phyloP scores from a whole-genome alignment of 2,797 vertebrate species.

The Sebastolobus alascanus region DNA sequence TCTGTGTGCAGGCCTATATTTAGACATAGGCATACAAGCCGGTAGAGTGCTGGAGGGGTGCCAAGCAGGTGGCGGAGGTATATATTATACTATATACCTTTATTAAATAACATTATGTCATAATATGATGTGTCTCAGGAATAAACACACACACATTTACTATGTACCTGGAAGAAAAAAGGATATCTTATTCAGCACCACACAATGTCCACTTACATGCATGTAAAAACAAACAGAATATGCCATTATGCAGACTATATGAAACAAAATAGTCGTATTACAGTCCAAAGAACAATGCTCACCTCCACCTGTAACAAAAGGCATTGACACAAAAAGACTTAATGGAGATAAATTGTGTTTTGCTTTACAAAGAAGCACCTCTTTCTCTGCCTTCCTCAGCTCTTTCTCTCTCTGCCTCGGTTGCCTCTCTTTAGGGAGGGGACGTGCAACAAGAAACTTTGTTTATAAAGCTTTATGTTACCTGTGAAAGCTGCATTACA shows the following conservation, averaged over 20 bases:
- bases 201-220: neutral
- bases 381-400: conserved; percentile 22
- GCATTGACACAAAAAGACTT: neutral
- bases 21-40: conserved; percentile 10
- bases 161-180: neutral
- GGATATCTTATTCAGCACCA: neutral
- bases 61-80: neutral
- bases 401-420: conserved; percentile 5
- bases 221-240: neutral
- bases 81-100: neutral
- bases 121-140: neutral
- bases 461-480: neutral
- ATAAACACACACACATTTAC: neutral
- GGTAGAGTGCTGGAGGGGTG: neutral
- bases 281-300: neutral
- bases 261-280: neutral
- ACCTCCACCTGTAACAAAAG: conserved; percentile 11
- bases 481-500: no score
- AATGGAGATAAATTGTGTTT: conserved; percentile 36
- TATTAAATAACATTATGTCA: conserved; percentile 1
- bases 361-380: neutral
- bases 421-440: neutral
- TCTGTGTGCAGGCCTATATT: conserved; percentile 23
- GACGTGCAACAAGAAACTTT: neutral
- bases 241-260: neutral